Conservation (phyloP, 1,140 invertebrate genomes). For the Schlechtendalia chinensis region DNA sequence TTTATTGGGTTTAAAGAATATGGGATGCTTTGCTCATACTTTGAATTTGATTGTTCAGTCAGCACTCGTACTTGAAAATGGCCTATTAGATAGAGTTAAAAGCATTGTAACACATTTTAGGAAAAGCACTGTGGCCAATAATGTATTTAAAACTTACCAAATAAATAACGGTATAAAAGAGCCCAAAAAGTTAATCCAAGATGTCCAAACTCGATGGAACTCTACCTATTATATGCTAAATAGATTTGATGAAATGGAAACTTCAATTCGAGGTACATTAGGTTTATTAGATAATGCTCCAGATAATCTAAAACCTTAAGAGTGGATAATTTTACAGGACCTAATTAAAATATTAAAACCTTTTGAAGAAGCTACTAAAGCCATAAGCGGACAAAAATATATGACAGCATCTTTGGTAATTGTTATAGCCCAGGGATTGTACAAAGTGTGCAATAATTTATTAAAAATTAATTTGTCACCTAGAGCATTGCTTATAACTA, state of each 20-base stretch:
- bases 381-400: conserved; percentile 17
- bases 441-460: not conserved
- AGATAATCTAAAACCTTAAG: not conserved
- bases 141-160: not conserved
- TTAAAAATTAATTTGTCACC: not conserved
- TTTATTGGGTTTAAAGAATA: not conserved
- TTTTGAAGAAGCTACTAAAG: conserved; percentile 9
- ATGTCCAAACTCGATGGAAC: conserved; percentile 6
- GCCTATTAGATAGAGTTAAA: not conserved
- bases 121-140: conserved; percentile 8
- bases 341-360: not conserved
- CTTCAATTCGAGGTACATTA: conserved; percentile 4
- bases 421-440: not conserved
- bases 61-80: not conserved
- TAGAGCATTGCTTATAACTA: not conserved
- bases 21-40: conserved; percentile 8
- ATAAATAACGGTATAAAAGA: not conserved
- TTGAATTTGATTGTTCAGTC: conserved; percentile 9
- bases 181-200: not conserved
- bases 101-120: not conserved
- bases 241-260: not conserved
- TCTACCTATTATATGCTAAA: not conserved
- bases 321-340: not conserved
- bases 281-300: not conserved
- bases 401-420: conserved; percentile 23